Evolutionary conservation across 2,888 invertebrate genomes (phyloP), one percentile per base, ranked within the genome.

Genomic region (Sphinx pinastri): DNA sequence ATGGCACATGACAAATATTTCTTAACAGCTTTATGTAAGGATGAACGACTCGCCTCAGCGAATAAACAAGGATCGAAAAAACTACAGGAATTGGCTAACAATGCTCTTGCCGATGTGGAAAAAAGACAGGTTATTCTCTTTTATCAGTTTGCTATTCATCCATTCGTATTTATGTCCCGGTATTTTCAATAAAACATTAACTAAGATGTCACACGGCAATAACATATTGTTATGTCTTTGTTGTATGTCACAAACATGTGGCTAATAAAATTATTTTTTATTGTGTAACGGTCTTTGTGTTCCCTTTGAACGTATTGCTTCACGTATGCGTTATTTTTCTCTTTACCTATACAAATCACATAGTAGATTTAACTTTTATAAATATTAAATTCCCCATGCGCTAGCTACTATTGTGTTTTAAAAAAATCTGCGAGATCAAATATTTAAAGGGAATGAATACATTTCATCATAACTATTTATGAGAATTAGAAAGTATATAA

Each of bases 1-100:
- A 94, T 94, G 93, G 92, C 93, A 68, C 91, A 93, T 77, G 93
- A 94, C 83, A 93, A 93, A 85, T 86, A 93, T 84, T 94, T 93
- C 77, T 86, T 93, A 74, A 89, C 84, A 67, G 85, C 84, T 63
- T 79, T 93, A 70, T 87, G 89, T 81, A 91, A 89, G 77, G 93
- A 94, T 76, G 93, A 93, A 70, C 81, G 93, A 73, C 79, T 94
- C 73, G 74, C 72, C 55, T 93, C 92, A 1, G 93, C 93, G 71
- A 94, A 93, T 80, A 88, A 88, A 81, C 83, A 87, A 71, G 92
- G 91, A 72, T 89, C 92, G 25, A 76, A 77, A 75, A 84, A 85
- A 75, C 81, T 94, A 68, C 85, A 88, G 57, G 87, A 89, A 77
- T 79, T 94, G 77, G 90, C 92, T 52, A 76, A 85, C 71, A 88